Conservation (phyloP, 2,797 vertebrate genomes). For the Phylloscopus collybita region DNA sequence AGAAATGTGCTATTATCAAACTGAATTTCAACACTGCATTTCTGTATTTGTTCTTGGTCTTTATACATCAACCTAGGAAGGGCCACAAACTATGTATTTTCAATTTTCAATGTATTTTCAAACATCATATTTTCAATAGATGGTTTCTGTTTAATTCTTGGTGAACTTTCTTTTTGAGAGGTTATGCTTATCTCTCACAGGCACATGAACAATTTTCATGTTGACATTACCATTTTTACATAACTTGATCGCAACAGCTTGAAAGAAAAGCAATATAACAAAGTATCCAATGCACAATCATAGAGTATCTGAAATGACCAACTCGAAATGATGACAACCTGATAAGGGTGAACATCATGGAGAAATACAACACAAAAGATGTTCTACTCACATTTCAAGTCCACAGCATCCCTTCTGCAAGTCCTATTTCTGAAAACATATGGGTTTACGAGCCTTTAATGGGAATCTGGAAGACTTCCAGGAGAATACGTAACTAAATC, state of each 20-base stretch:
- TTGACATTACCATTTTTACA: not conserved
- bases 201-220: rapidly evolving
- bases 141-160: not conserved
- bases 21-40: not conserved
- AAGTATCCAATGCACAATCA: not conserved
- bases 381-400: not conserved
- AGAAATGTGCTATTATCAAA: not conserved
- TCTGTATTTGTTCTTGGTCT: not conserved
- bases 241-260: not conserved
- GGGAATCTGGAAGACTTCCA: not conserved
- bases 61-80: not conserved
- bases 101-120: no score
- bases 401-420: not conserved
- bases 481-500: not conserved
- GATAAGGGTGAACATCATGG: not conserved
- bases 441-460: not conserved
- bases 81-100: not conserved
- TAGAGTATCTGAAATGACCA: rapidly evolving
- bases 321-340: not conserved
- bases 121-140: not conserved
- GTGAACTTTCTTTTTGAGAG: not conserved
- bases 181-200: not conserved
- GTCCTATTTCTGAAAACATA: not conserved
- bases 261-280: not conserved
- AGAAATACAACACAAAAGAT: not conserved